phyloP scores from a whole-genome alignment of 2,113 vertebrate genomes.

The Triplophysa siluroides region DNA sequence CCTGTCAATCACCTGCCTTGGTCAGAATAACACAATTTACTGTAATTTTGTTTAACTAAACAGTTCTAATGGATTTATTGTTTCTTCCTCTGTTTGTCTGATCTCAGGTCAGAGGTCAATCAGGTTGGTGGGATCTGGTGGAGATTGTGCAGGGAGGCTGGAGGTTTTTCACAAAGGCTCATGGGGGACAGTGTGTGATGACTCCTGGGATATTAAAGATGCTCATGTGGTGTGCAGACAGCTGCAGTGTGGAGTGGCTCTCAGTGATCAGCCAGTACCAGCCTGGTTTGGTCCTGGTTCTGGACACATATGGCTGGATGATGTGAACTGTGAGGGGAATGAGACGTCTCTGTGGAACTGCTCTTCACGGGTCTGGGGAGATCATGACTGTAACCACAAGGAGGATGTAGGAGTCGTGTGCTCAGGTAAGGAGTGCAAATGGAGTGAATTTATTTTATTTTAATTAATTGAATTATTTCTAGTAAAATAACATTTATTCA shows the following conservation, averaged over 20 bases:
- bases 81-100: background rate
- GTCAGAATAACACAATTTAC: background rate
- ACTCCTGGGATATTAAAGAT: constrained; percentile 50
- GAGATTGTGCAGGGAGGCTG: constrained; percentile 45
- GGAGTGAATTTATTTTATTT: background rate
- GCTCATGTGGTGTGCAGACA: constrained; percentile 54
- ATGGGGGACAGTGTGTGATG: constrained; percentile 54
- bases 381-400: constrained; percentile 47
- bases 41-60: background rate
- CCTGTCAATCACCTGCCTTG: constrained; percentile 25
- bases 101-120: background rate
- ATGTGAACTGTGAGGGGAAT: constrained; percentile 51
- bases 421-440: constrained; percentile 29
- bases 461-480: background rate
- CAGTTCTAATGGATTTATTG: too few relatives aligned
- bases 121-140: constrained; percentile 38
- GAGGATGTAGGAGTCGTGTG: constrained; percentile 54
- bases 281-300: constrained; percentile 46
- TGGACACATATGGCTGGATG: constrained; percentile 52
- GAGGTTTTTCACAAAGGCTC: constrained; percentile 47
- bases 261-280: constrained; percentile 28
- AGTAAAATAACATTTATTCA: too few relatives aligned
- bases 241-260: constrained; percentile 47
- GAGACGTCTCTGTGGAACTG: constrained; percentile 50
- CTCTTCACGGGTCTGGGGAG: constrained; percentile 39